phyloP scores from a whole-genome alignment of 2,797 vertebrate species.

The Channallabes apus region DNA sequence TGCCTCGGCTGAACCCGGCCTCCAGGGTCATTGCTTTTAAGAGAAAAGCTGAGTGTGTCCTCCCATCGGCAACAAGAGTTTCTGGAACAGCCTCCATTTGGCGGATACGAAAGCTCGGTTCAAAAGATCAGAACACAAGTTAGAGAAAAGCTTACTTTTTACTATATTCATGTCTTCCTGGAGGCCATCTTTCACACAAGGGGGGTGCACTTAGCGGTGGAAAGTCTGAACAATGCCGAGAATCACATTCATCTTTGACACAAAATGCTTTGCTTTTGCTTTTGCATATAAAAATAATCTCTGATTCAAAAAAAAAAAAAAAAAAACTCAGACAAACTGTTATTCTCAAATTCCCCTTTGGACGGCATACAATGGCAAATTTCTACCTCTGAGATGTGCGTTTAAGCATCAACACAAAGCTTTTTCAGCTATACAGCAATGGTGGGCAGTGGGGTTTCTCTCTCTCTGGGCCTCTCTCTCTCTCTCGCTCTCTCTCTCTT shows the following conservation, averaged over 20 bases:
- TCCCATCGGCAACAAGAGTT: constrained; percentile 31
- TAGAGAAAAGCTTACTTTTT: constrained; percentile 18
- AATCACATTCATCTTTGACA: constrained; percentile 1
- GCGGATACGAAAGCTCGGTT: constrained; percentile 8
- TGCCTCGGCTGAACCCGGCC: constrained; percentile 39
- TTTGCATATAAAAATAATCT: constrained; percentile 2
- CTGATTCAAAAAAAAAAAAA: not conserved
- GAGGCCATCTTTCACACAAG: constrained; percentile 8
- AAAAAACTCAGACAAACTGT: not conserved
- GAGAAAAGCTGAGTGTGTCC: constrained; percentile 43
- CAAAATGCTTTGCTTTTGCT: not conserved
- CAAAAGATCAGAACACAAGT: constrained; percentile 38
- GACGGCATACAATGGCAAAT: constrained; percentile 5
- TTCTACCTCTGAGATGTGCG: constrained; percentile 15
- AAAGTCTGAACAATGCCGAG: constrained; percentile 15
- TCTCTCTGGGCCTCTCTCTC: constrained; percentile 60
- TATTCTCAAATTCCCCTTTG: not conserved
- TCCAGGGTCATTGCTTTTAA: constrained; percentile 42
- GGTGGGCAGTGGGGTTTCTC: constrained; percentile 60
- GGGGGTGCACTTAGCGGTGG: not conserved
- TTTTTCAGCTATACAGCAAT: constrained; percentile 59
- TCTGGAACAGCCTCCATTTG: constrained; percentile 42
- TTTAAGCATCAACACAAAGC: constrained; percentile 57
- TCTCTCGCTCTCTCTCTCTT: constrained; percentile 42
- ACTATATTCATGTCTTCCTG: constrained; percentile 13